phyloP scores from a whole-genome alignment of 37 sponge, comb jelly and placozoan genomes.

The Theonella swinhoei region DNA sequence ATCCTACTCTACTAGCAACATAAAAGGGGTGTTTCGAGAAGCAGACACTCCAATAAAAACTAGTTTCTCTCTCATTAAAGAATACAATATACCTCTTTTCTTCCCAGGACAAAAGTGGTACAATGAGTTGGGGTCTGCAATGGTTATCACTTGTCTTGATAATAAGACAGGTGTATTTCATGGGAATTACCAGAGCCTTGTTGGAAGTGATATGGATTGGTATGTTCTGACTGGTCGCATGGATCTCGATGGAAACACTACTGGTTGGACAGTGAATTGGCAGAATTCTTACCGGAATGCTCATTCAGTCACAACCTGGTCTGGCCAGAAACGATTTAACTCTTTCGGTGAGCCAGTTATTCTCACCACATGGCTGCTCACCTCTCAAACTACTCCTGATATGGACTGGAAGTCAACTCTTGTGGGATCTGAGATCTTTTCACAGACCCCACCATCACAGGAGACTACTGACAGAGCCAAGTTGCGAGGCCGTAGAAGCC shows the following conservation, averaged over 20 bases:
- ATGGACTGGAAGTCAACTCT: background rate
- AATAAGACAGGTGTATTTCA: background rate
- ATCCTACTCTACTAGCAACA: too few species aligned
- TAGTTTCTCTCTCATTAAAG: too few species aligned
- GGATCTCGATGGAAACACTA: background rate
- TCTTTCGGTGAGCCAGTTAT: background rate
- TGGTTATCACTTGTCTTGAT: background rate
- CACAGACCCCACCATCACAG: background rate
- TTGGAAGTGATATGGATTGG: background rate
- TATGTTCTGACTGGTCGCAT: background rate
- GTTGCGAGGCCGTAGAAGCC: background rate
- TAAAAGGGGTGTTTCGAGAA: too few species aligned
- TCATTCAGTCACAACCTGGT: background rate
- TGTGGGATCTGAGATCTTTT: background rate
- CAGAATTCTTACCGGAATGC: background rate
- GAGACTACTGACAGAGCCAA: background rate
- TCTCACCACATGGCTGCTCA: conserved; percentile 2
- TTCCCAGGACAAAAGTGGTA: too few species aligned
- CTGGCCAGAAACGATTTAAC: background rate
- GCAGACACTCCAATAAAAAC: too few species aligned
- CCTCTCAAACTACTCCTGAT: background rate
- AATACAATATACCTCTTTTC: too few species aligned
- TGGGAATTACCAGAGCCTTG: background rate
- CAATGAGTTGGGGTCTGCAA: background rate
- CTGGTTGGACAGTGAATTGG: background rate